phyloP scores from a whole-genome alignment of 2,113 vertebrate species.

The Sapayoa aenigma region DNA sequence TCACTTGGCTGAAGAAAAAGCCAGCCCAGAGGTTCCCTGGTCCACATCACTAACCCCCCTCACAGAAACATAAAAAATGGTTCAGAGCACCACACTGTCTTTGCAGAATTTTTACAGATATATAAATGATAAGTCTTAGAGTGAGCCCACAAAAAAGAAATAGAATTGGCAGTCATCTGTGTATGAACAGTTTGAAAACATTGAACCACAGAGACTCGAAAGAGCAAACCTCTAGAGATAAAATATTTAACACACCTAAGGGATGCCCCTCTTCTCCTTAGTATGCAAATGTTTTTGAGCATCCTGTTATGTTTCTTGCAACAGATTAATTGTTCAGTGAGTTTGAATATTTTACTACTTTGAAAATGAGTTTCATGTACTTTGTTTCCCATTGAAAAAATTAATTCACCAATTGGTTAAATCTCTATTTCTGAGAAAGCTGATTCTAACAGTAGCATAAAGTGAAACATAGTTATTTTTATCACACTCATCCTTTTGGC shows the following conservation, averaged over 20 bases:
- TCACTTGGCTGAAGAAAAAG: neutral
- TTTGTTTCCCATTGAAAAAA: neutral
- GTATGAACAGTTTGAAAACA: neutral
- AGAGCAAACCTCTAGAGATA: neutral
- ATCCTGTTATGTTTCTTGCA: neutral
- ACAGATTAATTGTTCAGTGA: neutral
- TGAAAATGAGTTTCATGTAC: neutral
- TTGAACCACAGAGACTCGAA: neutral
- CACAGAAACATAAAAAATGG: neutral
- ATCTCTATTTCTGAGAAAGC: neutral
- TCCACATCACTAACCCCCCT: neutral
- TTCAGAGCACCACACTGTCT: neutral
- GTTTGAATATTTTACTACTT: neutral
- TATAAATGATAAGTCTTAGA: neutral
- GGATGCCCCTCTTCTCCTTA: neutral
- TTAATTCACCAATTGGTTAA: neutral
- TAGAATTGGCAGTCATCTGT: neutral
- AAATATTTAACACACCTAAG: neutral
- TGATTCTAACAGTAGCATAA: neutral
- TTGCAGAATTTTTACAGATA: neutral
- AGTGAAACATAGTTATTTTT: neutral
- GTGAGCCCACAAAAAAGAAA: neutral
- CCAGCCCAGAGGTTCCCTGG: neutral
- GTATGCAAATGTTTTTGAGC: neutral
- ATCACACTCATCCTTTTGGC: neutral